Evolutionary conservation across 1,140 invertebrate species (phyloP).

Genomic region (Oreohelix idahoensis): DNA sequence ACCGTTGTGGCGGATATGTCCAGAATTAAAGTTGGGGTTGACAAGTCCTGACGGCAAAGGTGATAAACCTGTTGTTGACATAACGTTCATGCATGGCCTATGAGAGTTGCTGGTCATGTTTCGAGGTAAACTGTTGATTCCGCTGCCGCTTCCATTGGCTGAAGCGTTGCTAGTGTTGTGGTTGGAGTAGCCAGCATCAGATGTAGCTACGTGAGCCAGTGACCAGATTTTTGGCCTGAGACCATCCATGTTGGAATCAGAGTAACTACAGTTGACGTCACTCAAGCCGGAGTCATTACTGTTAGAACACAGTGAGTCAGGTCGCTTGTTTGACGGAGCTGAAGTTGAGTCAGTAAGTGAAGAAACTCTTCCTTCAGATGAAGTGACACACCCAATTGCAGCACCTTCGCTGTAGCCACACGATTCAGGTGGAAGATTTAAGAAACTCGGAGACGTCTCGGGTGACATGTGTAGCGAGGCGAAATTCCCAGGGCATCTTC

Average conservation of each 20-base stretch:
- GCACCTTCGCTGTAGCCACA: background rate
- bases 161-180: background rate
- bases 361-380: background rate
- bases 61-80: background rate
- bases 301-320: conserved; percentile 67
- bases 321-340: conserved; percentile 47
- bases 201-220: conserved; percentile 95
- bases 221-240: conserved; percentile 98
- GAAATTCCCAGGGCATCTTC: background rate
- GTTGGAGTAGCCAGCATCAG: conserved; percentile 76
- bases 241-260: conserved; percentile 43
- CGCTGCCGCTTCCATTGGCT: background rate
- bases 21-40: background rate
- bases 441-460: conserved; percentile 16
- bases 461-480: conserved; percentile 25
- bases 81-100: background rate
- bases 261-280: conserved; percentile 61
- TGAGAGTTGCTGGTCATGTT: background rate
- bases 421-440: background rate
- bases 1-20: background rate
- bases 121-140: conserved; percentile 13
- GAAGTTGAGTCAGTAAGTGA: background rate
- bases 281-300: conserved; percentile 68
- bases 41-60: background rate
- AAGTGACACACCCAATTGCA: background rate